These are phyloP conservation scores for Drosophila neotestacea DNA, from an alignment of 2,888 invertebrate species.

Conservation along the genomic window DNA sequence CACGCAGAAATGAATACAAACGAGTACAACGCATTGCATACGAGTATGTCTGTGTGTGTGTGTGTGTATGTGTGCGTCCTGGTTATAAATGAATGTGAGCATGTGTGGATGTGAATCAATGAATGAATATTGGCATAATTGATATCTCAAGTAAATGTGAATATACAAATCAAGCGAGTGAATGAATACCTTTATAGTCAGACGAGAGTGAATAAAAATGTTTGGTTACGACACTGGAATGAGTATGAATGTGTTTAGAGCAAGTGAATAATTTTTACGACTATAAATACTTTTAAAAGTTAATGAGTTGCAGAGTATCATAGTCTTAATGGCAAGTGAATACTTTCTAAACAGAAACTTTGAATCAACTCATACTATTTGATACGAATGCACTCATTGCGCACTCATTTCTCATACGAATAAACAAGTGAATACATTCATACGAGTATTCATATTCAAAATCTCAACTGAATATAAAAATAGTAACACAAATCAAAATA, in stretches of 20 bases:
- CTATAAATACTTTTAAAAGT: no score
- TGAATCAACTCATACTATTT: neutral
- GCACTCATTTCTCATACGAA: no score
- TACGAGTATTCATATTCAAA: neutral
- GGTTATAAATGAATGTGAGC: constrained; percentile 16
- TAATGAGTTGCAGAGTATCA: no score
- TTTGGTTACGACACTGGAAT: no score
- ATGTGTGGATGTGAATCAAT: constrained; percentile 30
- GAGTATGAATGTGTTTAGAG: neutral
- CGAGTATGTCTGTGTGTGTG: neutral
- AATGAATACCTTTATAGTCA: constrained; percentile 5
- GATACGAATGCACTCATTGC: neutral
- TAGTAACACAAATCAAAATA: neutral
- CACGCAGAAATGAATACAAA: constrained; percentile 67
- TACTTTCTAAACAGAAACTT: neutral
- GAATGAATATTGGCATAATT: constrained; percentile 29
- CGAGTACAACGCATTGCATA: constrained; percentile 29
- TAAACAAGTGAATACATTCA: no score
- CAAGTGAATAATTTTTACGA: neutral
- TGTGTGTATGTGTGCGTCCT: constrained; percentile 4
- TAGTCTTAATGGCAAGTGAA: neutral
- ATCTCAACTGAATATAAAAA: neutral
- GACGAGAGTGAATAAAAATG: neutral
- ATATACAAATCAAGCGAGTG: constrained; percentile 7
- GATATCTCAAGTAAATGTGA: constrained; percentile 14